These are phyloP conservation scores for Drosophila busckii DNA, from an alignment of 1,140 invertebrate species.

Conservation along the genomic window DNA sequence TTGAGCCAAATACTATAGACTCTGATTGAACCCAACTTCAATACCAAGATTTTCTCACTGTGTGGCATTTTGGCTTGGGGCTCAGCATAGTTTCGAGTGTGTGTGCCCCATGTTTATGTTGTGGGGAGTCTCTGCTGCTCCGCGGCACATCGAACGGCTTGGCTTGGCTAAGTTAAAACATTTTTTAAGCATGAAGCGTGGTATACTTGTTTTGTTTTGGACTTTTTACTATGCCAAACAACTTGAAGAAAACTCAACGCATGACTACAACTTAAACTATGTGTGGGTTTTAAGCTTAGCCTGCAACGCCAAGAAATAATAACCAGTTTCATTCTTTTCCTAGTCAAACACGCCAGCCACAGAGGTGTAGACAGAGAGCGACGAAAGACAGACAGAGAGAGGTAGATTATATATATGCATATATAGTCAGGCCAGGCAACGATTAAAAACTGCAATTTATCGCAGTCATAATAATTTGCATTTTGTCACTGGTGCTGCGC, in stretches of 20 bases:
- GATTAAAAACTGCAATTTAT: slow-evolving; percentile 77
- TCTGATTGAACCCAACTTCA: too few species aligned
- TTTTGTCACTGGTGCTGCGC: slow-evolving; percentile 61
- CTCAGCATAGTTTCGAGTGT: too few species aligned
- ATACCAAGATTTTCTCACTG: too few species aligned
- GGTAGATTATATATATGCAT: slow-evolving; percentile 10
- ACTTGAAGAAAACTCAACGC: slow-evolving; percentile 29
- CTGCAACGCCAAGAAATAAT: slow-evolving; percentile 25
- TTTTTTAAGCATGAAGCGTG: slow-evolving; percentile 71
- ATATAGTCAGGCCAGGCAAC: slow-evolving; percentile 49
- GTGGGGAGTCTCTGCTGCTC: too few species aligned
- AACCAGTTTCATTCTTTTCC: slow-evolving; percentile 72
- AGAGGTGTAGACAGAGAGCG: slow-evolving; percentile 16
- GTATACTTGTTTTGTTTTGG: slow-evolving; percentile 63
- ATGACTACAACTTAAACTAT: slow-evolving; percentile 70
- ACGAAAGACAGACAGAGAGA: slow-evolving; percentile 14
- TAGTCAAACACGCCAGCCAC: slow-evolving; percentile 23
- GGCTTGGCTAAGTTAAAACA: slow-evolving; percentile 61
- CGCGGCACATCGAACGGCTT: too few species aligned
- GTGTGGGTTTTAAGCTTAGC: slow-evolving; percentile 56
- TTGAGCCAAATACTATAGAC: too few species aligned
- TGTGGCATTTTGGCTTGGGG: too few species aligned
- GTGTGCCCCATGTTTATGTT: too few species aligned
- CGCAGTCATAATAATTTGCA: slow-evolving; percentile 76
- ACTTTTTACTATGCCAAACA: slow-evolving; percentile 64